phyloP scores from a whole-genome alignment of 1,140 invertebrate genomes.

The Leguminivora glycinivorella region DNA sequence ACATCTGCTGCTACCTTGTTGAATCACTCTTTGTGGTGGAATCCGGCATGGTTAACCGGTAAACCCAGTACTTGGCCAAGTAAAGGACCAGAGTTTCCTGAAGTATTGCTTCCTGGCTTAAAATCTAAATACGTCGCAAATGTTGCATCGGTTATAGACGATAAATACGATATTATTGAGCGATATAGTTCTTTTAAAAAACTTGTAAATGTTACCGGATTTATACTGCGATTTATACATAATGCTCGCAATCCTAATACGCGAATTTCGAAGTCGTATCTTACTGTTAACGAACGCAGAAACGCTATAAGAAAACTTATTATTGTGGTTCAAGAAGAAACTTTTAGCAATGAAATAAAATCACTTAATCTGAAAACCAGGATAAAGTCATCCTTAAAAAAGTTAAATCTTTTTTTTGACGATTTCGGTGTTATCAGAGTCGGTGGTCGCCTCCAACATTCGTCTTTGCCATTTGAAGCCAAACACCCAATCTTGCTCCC shows the following conservation, averaged over 20 bases:
- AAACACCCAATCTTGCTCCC: conserved; percentile 32
- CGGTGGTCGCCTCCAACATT: conserved; percentile 23
- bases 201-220: not conserved
- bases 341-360: no score
- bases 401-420: conserved; percentile 28
- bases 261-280: no score
- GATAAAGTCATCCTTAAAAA: not conserved
- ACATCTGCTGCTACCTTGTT: not conserved
- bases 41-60: not conserved
- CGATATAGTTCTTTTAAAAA: not conserved
- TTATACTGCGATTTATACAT: not conserved
- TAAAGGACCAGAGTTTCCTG: not conserved
- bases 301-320: no score
- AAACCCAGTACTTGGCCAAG: not conserved
- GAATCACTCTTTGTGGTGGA: not conserved
- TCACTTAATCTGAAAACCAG: no score
- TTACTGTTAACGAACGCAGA: no score
- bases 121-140: not conserved
- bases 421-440: conserved; percentile 17
- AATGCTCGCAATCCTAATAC: not conserved
- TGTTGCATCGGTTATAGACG: not conserved
- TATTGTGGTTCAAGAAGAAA: no score
- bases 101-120: not conserved
- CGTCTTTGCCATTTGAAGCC: not conserved
- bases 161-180: not conserved